A percentile compares a stretch with the other conserved stretches of the same genome.
phyloP scores from a whole-genome alignment of 2,888 invertebrate genomes.

The Philaethria dido region DNA sequence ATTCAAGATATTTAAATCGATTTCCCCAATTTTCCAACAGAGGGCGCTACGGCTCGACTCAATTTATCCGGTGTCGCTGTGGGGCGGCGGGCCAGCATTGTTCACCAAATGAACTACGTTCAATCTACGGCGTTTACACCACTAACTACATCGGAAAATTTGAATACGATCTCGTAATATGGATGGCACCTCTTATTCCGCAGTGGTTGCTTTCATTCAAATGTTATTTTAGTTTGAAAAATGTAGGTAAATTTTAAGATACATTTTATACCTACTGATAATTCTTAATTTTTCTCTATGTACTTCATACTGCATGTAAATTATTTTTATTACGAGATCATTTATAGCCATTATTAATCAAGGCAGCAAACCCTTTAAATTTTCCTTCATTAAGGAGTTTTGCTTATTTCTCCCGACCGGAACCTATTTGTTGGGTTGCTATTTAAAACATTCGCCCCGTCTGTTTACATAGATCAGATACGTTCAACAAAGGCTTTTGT shows the following conservation, averaged over 20 bases:
- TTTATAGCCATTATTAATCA: constrained; percentile 37
- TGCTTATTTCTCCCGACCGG: constrained; percentile 75
- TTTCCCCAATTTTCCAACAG: constrained; percentile 82
- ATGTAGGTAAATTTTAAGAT: neutral
- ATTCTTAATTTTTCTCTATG: too few species aligned
- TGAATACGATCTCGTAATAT: constrained; percentile 44
- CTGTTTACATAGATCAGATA: constrained; percentile 84
- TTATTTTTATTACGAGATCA: neutral
- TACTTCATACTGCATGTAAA: too few species aligned
- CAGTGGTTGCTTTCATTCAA: constrained; percentile 8
- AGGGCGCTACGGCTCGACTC: constrained; percentile 74
- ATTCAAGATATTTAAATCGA: constrained; percentile 83
- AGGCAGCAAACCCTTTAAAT: constrained; percentile 61
- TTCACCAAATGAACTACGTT: constrained; percentile 80
- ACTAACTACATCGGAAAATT: constrained; percentile 53
- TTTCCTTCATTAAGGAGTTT: constrained; percentile 76
- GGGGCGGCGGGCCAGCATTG: constrained; percentile 73
- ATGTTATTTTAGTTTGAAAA: constrained; percentile 3
- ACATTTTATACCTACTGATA: neutral
- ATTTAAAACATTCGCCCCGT: constrained; percentile 82
- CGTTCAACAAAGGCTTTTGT: constrained; percentile 84
- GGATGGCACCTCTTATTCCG: constrained; percentile 29
- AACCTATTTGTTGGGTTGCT: constrained; percentile 81
- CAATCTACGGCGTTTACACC: constrained; percentile 70
- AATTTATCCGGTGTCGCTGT: constrained; percentile 78